A percentile compares a stretch with the other conserved stretches of the same genome.
These are phyloP conservation scores for Solenopsis invicta DNA, from an alignment of 1,140 invertebrate species.

Conservation along the genomic window DNA sequence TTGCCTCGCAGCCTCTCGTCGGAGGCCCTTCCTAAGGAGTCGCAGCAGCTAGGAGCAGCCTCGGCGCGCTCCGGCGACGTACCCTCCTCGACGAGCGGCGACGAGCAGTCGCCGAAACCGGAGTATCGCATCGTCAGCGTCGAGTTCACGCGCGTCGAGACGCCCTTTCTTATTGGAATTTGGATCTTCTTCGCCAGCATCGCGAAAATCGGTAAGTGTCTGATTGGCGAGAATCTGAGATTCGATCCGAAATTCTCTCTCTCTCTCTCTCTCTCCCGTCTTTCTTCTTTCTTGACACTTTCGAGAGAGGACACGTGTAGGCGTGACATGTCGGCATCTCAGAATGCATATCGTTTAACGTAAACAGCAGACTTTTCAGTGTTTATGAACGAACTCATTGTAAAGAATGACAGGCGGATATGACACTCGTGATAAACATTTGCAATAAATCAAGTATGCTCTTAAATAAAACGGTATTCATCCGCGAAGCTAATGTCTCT, in stretches of 20 bases:
- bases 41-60: constrained; percentile 42
- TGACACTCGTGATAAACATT: constrained; percentile 7
- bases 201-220: constrained; percentile 95
- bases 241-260: not conserved
- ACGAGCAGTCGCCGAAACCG: constrained; percentile 1
- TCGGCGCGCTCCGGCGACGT: constrained; percentile 63
- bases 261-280: not conserved
- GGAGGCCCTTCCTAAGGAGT: constrained; percentile 7
- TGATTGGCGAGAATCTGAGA: not conserved
- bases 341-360: not conserved
- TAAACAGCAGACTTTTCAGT: constrained; percentile 10
- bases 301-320: not conserved
- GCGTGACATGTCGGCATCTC: not conserved
- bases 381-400: not conserved
- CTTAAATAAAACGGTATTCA: not conserved
- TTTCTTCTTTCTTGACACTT: not conserved
- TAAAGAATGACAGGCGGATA: not conserved
- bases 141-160: constrained; percentile 95
- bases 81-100: constrained; percentile 3
- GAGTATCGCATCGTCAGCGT: constrained; percentile 92
- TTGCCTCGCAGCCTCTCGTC: constrained; percentile 73
- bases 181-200: constrained; percentile 98
- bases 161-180: constrained; percentile 96
- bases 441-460: not conserved
- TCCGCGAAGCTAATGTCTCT: not conserved